These are phyloP conservation scores for Halichoerus grypus DNA, from an alignment of 2,113 vertebrate species.

Conservation along the genomic window DNA sequence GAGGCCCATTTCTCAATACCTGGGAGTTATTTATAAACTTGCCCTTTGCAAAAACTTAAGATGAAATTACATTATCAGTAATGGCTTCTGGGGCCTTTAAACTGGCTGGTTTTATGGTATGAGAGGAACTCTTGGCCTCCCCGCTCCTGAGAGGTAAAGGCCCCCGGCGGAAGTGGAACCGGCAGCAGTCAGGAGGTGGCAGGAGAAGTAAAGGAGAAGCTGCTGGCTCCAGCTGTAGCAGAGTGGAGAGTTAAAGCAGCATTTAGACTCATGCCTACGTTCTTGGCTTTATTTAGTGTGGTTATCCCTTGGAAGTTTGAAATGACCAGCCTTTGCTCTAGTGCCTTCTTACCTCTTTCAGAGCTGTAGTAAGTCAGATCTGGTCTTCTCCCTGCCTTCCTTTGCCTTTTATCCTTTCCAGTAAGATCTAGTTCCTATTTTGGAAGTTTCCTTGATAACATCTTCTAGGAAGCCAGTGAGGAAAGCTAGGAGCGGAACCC, in stretches of 20 bases:
- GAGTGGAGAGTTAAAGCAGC: background rate
- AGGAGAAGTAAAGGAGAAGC: conserved; percentile 57
- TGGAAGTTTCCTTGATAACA: background rate
- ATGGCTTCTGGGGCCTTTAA: conserved; percentile 76
- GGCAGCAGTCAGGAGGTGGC: conserved; percentile 51
- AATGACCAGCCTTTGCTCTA: background rate
- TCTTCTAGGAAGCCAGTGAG: conserved; percentile 39
- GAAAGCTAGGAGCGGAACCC: conserved; percentile 15
- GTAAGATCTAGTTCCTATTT: conserved; percentile 50
- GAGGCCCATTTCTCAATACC: conserved; percentile 65
- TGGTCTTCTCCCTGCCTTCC: background rate
- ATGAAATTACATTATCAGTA: conserved; percentile 76
- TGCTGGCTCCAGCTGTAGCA: background rate
- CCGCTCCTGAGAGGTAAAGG: conserved; percentile 43
- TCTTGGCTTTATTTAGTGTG: background rate
- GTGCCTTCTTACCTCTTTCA: background rate
- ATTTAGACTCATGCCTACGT: background rate
- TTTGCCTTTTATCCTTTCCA: conserved; percentile 48
- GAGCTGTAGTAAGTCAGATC: background rate
- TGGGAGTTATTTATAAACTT: conserved; percentile 82
- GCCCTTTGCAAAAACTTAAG: conserved; percentile 77
- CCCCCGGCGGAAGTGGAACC: background rate
- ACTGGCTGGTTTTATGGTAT: conserved; percentile 68
- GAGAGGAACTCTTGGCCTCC: conserved; percentile 40
- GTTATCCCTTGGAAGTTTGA: background rate